Evolutionary conservation across 2,113 vertebrate species (phyloP).

Genomic region (Halichoerus grypus): DNA sequence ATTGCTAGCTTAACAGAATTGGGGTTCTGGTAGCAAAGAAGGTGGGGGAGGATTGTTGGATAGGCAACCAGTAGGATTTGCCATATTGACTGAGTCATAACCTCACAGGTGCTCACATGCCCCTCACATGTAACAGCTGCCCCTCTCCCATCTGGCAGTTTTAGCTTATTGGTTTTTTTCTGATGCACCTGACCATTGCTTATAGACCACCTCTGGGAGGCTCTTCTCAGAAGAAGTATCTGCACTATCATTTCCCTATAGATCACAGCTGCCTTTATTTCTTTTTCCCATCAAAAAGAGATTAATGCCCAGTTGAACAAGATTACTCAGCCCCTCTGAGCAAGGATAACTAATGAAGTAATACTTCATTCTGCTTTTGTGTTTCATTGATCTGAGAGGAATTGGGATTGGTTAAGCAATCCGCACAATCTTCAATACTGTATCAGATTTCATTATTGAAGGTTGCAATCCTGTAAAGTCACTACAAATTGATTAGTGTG

Average conservation of each 20-base stretch:
- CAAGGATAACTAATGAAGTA: constrained; percentile 81
- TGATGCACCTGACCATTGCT: neutral
- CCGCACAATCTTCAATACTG: constrained; percentile 67
- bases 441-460: constrained; percentile 81
- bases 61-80: too few relatives aligned
- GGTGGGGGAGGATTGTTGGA: neutral
- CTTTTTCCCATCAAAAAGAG: constrained; percentile 69
- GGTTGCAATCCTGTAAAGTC: constrained; percentile 78
- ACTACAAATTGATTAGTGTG: constrained; percentile 78
- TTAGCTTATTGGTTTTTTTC: neutral
- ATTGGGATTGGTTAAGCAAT: constrained; percentile 72
- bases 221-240: neutral
- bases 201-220: neutral
- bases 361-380: constrained; percentile 71
- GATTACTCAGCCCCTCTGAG: constrained; percentile 65
- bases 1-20: neutral
- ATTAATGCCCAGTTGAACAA: constrained; percentile 73
- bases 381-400: constrained; percentile 79
- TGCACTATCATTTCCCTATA: neutral
- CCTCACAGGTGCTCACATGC: rapidly evolving
- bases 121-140: neutral
- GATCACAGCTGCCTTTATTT: constrained; percentile 40
- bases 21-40: neutral
- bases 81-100: rapidly evolving
- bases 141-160: neutral